A percentile compares a stretch with the other conserved stretches of the same genome.
Evolutionary conservation across 2,113 vertebrate species (phyloP).

Genomic region (Xerus inauris): DNA sequence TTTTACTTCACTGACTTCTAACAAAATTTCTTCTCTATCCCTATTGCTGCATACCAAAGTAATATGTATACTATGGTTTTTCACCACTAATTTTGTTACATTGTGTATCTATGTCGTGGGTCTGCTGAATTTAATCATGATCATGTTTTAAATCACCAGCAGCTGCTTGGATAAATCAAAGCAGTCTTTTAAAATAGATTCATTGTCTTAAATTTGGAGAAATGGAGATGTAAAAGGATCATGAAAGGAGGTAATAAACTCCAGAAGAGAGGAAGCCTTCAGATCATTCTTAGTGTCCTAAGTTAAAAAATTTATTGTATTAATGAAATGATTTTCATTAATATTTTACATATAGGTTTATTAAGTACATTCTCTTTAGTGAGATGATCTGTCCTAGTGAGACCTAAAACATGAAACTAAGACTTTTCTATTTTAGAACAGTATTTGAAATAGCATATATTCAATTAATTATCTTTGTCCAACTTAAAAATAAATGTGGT

Average conservation of each 20-base stretch:
- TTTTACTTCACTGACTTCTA: neutral
- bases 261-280: neutral
- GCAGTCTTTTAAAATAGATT: conserved; percentile 21
- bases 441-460: neutral
- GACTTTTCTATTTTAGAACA: neutral
- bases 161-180: neutral
- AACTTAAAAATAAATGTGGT: neutral
- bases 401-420: neutral
- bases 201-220: conserved; percentile 3
- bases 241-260: neutral
- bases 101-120: neutral
- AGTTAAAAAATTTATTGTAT: neutral
- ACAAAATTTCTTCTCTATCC: neutral
- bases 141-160: conserved; percentile 18
- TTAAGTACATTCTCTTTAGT: neutral
- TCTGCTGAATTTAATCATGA: conserved; percentile 4
- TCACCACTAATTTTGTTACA: neutral
- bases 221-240: neutral
- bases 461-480: conserved; percentile 5
- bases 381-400: neutral
- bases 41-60: too few species aligned
- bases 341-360: neutral
- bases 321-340: neutral
- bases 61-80: neutral
- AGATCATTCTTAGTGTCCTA: neutral